Evolutionary conservation across 2,888 invertebrate species (phyloP).

Genomic region (Plutella xylostella): DNA sequence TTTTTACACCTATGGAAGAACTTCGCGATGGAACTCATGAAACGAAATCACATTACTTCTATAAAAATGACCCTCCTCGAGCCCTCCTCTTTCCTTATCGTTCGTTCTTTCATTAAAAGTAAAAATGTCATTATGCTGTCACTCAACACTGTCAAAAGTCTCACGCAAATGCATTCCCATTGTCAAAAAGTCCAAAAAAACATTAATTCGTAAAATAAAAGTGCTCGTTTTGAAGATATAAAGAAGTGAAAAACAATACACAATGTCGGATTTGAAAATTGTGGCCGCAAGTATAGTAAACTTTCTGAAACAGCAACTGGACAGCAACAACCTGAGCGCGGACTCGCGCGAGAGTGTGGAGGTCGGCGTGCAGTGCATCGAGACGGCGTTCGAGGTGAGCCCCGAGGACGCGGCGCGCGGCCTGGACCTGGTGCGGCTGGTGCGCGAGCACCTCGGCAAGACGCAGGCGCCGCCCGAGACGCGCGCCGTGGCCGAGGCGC

Average conservation of each 20-base stretch:
- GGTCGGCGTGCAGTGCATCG: slow-evolving; percentile 95
- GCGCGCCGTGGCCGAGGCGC: slow-evolving; percentile 80
- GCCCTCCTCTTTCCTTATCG: no score
- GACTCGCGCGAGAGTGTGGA: slow-evolving; percentile 82
- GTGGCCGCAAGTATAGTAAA: slow-evolving; percentile 70
- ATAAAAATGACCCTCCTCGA: no score
- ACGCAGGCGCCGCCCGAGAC: slow-evolving; percentile 37
- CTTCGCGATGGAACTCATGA: no score
- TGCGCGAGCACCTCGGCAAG: slow-evolving; percentile 28
- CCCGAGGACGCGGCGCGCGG: slow-evolving; percentile 48
- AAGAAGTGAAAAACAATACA: slow-evolving; percentile 15
- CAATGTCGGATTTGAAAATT: slow-evolving; percentile 51
- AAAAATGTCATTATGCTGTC: no score
- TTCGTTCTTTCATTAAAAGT: no score
- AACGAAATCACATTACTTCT: no score
- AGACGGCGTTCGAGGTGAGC: slow-evolving; percentile 86
- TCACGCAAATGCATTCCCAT: background rate
- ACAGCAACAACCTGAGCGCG: slow-evolving; percentile 47
- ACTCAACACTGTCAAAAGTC: background rate
- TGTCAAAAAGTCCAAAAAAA: background rate
- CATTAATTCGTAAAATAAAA: background rate
- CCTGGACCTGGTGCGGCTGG: slow-evolving; percentile 42
- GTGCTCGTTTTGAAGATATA: background rate
- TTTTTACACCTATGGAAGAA: no score
- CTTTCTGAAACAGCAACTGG: slow-evolving; percentile 68